phyloP scores from a whole-genome alignment of 2,797 vertebrate species.

The Steatocranus sp. region DNA sequence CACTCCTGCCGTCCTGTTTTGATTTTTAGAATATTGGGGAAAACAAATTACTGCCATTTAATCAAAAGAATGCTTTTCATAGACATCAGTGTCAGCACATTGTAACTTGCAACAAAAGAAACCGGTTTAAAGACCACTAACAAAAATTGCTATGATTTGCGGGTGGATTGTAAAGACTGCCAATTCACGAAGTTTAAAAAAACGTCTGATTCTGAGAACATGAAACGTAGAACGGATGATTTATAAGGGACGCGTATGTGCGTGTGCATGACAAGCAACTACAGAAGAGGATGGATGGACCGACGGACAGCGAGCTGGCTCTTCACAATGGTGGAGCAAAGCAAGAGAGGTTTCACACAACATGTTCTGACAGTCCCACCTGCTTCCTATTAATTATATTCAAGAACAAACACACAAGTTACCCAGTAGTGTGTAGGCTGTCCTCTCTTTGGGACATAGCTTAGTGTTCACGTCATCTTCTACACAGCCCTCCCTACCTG shows the following conservation, averaged over 20 bases:
- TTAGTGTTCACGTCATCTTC: constrained; percentile 75
- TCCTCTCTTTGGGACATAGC: constrained; percentile 65
- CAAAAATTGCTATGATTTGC: not conserved
- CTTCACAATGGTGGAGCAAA: constrained; percentile 29
- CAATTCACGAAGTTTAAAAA: not conserved
- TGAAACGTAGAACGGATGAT: not conserved
- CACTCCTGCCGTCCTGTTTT: not conserved
- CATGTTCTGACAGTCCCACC: constrained; percentile 64
- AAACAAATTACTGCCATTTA: not conserved
- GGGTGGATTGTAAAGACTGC: not conserved
- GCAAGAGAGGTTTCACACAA: constrained; percentile 47
- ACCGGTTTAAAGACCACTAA: not conserved
- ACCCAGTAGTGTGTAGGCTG: constrained; percentile 43
- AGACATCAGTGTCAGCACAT: not conserved
- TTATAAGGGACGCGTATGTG: not conserved
- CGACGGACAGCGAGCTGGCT: constrained; percentile 5
- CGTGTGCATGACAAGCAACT: not conserved
- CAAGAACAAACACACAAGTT: constrained; percentile 53
- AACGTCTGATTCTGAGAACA: not conserved
- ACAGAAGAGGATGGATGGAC: not conserved
- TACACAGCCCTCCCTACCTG: constrained; percentile 47
- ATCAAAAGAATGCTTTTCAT: not conserved
- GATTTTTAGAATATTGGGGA: not conserved
- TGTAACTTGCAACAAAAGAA: not conserved
- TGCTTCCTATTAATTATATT: constrained; percentile 67